Conservation (phyloP, 1,140 invertebrate genomes). For the Coptotermes formosanus region DNA sequence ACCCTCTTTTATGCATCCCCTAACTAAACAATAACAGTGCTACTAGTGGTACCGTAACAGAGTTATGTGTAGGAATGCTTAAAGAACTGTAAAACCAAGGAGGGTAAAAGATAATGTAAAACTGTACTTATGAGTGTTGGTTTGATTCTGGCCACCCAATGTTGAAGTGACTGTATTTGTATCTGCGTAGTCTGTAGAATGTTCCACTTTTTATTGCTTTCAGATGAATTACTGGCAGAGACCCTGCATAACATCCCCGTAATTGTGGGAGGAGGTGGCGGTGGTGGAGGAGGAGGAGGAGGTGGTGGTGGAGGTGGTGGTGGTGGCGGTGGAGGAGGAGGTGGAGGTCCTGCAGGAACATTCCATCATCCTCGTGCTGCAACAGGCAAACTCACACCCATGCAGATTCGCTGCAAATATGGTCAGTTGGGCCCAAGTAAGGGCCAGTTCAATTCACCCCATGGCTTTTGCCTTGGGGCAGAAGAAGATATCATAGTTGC, state of each 20-base stretch:
- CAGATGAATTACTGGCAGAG: conserved; percentile 49
- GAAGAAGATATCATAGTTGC: conserved; percentile 95
- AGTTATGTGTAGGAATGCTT: too few species aligned
- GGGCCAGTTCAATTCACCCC: conserved; percentile 93
- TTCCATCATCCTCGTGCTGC: conserved; percentile 33
- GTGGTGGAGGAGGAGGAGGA: not conserved
- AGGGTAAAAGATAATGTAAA: too few species aligned
- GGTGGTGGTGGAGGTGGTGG: too few species aligned
- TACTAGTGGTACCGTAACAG: too few species aligned
- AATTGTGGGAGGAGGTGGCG: conserved; percentile 34
- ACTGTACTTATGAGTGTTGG: not conserved
- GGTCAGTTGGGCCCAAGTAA: conserved; percentile 87
- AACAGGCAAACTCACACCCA: conserved; percentile 63
- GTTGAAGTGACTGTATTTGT: too few species aligned
- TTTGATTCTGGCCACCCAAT: not conserved
- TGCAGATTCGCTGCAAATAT: conserved; percentile 91
- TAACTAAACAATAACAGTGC: too few species aligned
- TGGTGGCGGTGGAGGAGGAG: conserved; percentile 27
- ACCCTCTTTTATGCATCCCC: too few species aligned
- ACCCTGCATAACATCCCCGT: conserved; percentile 48
- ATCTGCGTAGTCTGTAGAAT: not conserved
- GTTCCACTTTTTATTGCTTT: conserved; percentile 21
- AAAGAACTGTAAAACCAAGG: too few species aligned
- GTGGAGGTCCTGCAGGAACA: not conserved
- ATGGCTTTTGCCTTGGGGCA: conserved; percentile 91